Base-by-base conservation (phyloP, 2,113 vertebrate genomes). In the Neolamprologus cancellatus region DNA sequence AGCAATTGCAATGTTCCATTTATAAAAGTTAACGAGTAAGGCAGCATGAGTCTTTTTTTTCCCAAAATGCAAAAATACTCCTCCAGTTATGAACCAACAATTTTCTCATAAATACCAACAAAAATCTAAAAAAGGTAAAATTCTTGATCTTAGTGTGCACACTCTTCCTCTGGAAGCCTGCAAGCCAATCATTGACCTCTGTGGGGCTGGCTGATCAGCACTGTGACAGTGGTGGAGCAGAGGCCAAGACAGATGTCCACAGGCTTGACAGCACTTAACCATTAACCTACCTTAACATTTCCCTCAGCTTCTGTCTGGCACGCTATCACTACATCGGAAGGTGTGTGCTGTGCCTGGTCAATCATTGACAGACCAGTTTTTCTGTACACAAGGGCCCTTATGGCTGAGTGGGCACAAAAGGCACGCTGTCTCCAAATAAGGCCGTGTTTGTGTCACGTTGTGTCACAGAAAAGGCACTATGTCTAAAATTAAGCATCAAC, bases 21-120 rank as follows among this genome's bases (percentile, higher is more conserved):
- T 61, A 53, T 54, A 85, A 89, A 93, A 84, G 59, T 89, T 66
- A 84, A 87, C 5, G 5, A 81, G n/a, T 88, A 81, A 95, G 93
- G 95, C 95, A 94, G 93, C 90, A 71, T 6, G 74, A 83, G 71
- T 48, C 17, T 30, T 50, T 48, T 50, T 48, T 79, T 86, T 13
- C 0, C 81, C 86, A 84, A 74, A 76, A 86, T 61, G 44, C 34
- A 88, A 83, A 89, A 87, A 85, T 86, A 91, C 86, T 83, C 91
- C 32, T 91, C 89, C 91, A 89, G 90, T 93, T 93, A 90, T 59
- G 13, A 87, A 88, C 44, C 8, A 8, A 44, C 76, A 18, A 88
- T 81, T 11, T 52, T 82, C 32, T 88, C 13, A 91, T 78, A 69
- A 88, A 92, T 89, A 89, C 69, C 17, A 78, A 76, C 11, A 76